Percentiles rank a stretch among this genome's conserved stretches.
phyloP scores from a whole-genome alignment of 1,140 invertebrate genomes.

The Leptopilina clavipes region DNA sequence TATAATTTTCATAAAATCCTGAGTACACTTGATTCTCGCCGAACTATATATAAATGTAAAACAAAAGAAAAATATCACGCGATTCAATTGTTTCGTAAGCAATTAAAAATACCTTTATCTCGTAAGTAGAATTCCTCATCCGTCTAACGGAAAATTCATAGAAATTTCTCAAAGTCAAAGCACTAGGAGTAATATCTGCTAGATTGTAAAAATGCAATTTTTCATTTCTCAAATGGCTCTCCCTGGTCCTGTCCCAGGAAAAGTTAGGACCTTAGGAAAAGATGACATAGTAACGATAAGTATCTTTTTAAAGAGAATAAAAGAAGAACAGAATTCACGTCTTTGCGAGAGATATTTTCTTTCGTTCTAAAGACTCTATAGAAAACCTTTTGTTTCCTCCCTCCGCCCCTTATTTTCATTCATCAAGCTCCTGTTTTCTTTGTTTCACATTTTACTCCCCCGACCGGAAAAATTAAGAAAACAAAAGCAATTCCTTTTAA shows the following conservation, averaged over 20 bases:
- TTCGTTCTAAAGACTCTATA: slow-evolving; percentile 1
- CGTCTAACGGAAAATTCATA: background rate
- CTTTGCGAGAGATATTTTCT: background rate
- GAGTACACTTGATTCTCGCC: too few species aligned
- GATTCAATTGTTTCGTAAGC: too few species aligned
- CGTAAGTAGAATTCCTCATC: too few species aligned
- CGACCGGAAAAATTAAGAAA: background rate
- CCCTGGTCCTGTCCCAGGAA: slow-evolving; percentile 8
- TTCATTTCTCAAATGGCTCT: slow-evolving; percentile 27
- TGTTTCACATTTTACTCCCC: background rate
- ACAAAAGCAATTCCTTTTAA: background rate
- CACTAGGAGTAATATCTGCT: slow-evolving; percentile 22
- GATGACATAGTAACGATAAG: slow-evolving; percentile 17
- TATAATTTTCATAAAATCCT: too few species aligned
- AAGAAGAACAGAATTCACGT: background rate
- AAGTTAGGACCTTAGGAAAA: slow-evolving; percentile 8
- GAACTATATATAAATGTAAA: too few species aligned
- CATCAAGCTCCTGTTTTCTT: background rate
- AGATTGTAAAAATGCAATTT: slow-evolving; percentile 21
- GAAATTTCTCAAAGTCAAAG: slow-evolving; percentile 4
- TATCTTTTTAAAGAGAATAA: slow-evolving; percentile 32
- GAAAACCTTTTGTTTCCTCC: background rate
- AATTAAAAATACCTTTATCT: too few species aligned
- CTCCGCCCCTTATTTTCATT: background rate
- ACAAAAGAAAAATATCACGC: too few species aligned